Conservation (phyloP, 2,888 invertebrate genomes). For the Parascotia fuliginaria region DNA sequence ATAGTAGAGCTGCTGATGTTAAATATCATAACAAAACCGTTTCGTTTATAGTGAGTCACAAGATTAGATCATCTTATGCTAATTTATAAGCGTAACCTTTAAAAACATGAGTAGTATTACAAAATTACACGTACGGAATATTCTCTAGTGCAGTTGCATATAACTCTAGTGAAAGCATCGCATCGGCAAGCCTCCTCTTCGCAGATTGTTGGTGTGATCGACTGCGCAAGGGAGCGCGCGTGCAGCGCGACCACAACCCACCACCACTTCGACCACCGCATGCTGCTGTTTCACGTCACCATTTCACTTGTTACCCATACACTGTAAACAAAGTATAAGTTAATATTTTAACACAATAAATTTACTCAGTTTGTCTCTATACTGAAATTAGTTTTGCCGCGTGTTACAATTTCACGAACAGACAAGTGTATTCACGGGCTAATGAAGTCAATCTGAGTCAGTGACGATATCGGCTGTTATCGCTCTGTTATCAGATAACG, state of each 20-base stretch:
- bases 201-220: constrained; percentile 73
- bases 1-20: too few relatives aligned
- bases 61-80: constrained; percentile 14
- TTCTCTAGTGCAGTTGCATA: constrained; percentile 83
- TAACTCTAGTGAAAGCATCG: constrained; percentile 84
- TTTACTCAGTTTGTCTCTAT: constrained; percentile 15
- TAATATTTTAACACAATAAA: constrained; percentile 3
- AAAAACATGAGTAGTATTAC: neutral
- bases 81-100: neutral
- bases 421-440: constrained; percentile 39
- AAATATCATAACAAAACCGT: neutral
- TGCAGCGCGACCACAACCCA: constrained; percentile 60
- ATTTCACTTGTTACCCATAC: constrained; percentile 58
- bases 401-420: constrained; percentile 16
- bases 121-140: constrained; percentile 66
- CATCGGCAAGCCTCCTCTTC: constrained; percentile 84
- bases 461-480: constrained; percentile 68
- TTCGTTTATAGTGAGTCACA: constrained; percentile 12
- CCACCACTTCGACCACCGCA: constrained; percentile 74
- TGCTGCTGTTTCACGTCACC: constrained; percentile 74
- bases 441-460: constrained; percentile 68
- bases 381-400: constrained; percentile 17
- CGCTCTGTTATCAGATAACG: constrained; percentile 80
- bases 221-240: constrained; percentile 59
- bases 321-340: constrained; percentile 47